phyloP scores from a whole-genome alignment of 2,113 vertebrate genomes.

The Megaleporinus macrocephalus region DNA sequence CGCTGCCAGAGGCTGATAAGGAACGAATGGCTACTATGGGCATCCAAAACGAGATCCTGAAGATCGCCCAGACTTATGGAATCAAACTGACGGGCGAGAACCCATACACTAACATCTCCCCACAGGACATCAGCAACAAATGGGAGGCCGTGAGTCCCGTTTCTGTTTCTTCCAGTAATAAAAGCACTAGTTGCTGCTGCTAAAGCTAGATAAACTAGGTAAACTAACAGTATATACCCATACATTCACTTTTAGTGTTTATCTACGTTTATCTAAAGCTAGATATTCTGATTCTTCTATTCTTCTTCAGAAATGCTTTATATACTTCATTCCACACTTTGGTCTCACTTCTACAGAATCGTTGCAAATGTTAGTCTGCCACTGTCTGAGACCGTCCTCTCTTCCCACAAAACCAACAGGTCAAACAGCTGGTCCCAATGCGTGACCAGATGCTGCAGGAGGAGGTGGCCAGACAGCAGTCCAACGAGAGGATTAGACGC shows the following conservation, averaged over 20 bases:
- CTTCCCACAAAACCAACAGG: conserved; percentile 58
- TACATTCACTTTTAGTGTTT: too few species aligned
- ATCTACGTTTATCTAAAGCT: too few species aligned
- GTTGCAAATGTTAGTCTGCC: too few species aligned
- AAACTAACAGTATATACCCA: too few species aligned
- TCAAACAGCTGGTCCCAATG: conserved; percentile 78
- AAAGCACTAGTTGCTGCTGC: neutral
- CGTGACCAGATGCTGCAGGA: conserved; percentile 80
- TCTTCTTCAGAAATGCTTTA: too few species aligned
- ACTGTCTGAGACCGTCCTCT: too few species aligned
- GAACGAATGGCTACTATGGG: conserved; percentile 88
- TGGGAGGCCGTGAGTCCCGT: conserved; percentile 85
- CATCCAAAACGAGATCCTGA: conserved; percentile 89
- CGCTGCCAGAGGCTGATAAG: conserved; percentile 88
- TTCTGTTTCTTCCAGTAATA: neutral
- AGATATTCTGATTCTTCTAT: too few species aligned
- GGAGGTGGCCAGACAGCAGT: conserved; percentile 77
- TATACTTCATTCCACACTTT: too few species aligned
- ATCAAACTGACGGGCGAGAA: conserved; percentile 84
- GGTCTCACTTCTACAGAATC: too few species aligned
- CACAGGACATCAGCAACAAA: conserved; percentile 84
- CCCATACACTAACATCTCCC: conserved; percentile 84
- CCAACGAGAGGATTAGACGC: conserved; percentile 81
- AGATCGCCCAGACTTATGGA: conserved; percentile 91
- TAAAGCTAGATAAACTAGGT: neutral